Conservation (phyloP, 2,888 invertebrate genomes). For the Eupithecia exiguata region DNA sequence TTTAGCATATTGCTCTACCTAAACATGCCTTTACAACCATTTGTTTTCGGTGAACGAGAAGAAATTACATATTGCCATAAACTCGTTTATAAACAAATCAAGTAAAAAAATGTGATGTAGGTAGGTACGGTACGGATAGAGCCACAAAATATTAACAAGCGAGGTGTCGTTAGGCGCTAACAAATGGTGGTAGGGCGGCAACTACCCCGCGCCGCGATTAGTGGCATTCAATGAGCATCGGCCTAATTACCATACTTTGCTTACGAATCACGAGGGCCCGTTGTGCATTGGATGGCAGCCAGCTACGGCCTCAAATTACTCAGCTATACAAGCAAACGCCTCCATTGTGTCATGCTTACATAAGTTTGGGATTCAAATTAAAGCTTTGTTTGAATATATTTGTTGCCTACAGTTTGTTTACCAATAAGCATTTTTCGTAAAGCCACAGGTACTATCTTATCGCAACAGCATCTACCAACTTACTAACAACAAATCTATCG, state of each 20-base stretch:
- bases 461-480: background rate
- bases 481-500: background rate
- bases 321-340: background rate
- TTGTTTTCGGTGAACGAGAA: too few species aligned
- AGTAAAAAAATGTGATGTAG: too few species aligned
- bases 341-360: background rate
- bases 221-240: constrained; percentile 56
- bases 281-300: constrained; percentile 15
- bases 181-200: constrained; percentile 44
- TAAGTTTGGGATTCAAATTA: background rate
- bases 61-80: too few species aligned
- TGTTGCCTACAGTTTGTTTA: background rate
- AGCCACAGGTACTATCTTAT: background rate
- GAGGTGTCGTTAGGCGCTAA: constrained; percentile 45
- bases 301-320: background rate
- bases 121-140: background rate
- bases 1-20: too few species aligned
- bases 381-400: background rate
- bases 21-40: too few species aligned
- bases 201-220: constrained; percentile 51
- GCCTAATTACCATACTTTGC: constrained; percentile 54
- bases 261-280: constrained; percentile 36
- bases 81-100: too few species aligned
- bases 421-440: background rate
- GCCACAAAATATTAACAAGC: constrained; percentile 21